Percentiles rank a stretch among this genome's conserved stretches.
Conservation (phyloP, 1,140 invertebrate genomes). For the Drosophila takahashii region DNA sequence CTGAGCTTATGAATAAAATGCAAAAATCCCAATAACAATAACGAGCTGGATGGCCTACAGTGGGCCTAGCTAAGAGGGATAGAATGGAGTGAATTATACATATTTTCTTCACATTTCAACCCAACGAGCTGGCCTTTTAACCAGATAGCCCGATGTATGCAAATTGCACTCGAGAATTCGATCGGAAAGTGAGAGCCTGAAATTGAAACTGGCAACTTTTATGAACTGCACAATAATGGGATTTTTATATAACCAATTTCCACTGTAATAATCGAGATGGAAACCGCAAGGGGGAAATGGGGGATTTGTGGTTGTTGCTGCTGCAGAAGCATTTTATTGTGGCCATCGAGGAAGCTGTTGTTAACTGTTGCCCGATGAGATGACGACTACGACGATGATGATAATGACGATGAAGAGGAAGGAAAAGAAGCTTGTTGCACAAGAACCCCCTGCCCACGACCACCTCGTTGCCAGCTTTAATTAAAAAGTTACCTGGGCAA, state of each 20-base stretch:
- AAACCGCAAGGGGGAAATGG: constrained; percentile 16
- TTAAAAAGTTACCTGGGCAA: constrained; percentile 75
- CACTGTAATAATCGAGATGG: constrained; percentile 28
- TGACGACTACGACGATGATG: constrained; percentile 13
- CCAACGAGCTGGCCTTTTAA: no score
- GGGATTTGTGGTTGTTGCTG: constrained; percentile 27
- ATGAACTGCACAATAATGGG: background rate
- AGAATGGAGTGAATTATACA: constrained; percentile 3
- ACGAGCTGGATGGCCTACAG: constrained; percentile 1
- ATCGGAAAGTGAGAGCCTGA: background rate
- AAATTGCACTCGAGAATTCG: no score
- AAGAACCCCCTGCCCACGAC: background rate
- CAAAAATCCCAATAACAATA: constrained; percentile 37
- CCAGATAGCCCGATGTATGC: no score
- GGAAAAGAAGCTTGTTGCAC: constrained; percentile 22
- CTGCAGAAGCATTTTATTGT: constrained; percentile 42
- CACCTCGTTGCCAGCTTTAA: constrained; percentile 58
- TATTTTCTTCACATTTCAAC: no score
- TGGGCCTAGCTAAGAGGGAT: background rate
- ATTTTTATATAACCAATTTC: background rate
- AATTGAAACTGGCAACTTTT: background rate
- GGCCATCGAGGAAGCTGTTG: constrained; percentile 39
- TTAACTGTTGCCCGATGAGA: constrained; percentile 30
- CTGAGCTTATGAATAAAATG: constrained; percentile 40
- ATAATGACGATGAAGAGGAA: constrained; percentile 14